Evolutionary conservation across 2,113 vertebrate genomes (phyloP), one percentile per base, ranked within the genome.

Genomic region (Pseudopodoces humilis): DNA sequence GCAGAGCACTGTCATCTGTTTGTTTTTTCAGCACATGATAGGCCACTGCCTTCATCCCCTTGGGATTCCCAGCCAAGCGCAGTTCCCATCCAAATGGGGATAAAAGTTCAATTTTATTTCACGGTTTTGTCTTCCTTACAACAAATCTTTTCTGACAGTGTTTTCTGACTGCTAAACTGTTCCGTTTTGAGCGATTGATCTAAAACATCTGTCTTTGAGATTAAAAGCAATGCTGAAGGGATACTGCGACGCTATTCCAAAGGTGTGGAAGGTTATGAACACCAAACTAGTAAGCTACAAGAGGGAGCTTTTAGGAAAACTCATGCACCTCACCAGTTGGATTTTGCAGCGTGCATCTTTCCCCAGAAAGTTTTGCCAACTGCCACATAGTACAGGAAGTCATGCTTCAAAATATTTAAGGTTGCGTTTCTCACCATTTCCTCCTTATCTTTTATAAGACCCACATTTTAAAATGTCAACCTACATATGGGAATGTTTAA

Each of bases 381-480:
- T 93, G 95, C 94, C 96, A 93, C 91, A 97, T 96, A 94, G 95
- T 96, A 92, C 95, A 96, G 69, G 62, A 98, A 98, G 96, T 96
- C 90, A 37, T 86, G 96, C 97, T 97, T 96, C 97, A 97, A 98
- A 98, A 97, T 98, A 98, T 97, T 98, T 97, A 98, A 97, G 96
- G 95, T 97, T 98, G 96, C 90, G 41, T 97, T 97, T 98, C 95
- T 98, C 97, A 97, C 95, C 96, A 97, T 98, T 98, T 97, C 97
- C 96, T 96, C 94, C 94, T 98, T 97, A 97, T 98, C 96, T 96
- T 96, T 97, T 93, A 77, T 86, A 95, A 97, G 95, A 92, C 96
- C 97, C 97, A 96, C 88, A 80, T 97, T 97, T 96, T 90, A 72
- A 97, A 98, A 98, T 97, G 96, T 97, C 97, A 98, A 25, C 85